Evolutionary conservation across 2,113 vertebrate genomes (phyloP), one percentile per base, ranked within the genome.

Genomic region (Euleptes europaea): DNA sequence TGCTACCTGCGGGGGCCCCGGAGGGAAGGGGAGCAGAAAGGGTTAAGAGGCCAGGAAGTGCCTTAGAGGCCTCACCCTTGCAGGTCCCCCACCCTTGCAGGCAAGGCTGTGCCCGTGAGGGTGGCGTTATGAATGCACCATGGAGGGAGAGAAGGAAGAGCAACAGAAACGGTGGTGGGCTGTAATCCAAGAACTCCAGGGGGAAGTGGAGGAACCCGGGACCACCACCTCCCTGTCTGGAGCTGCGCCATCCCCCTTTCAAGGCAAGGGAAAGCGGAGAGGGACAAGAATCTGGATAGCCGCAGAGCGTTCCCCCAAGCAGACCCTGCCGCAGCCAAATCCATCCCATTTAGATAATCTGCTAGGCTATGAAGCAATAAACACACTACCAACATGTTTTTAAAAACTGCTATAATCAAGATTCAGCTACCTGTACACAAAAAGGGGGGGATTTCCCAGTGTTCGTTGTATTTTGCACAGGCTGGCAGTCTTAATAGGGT

Each of bases 21-120:
- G 40, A 54, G 51, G 2, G 23, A 71, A 84, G 6, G 38, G 66
- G 66, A 60, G 14, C 54, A 40, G 84, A 79, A 85, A 17, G 84
- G 77, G 76, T 72, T 85, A 85, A 85, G n/a, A 73, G 51, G 76
- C 51, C 84, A 85, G 76, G 84, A 85, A 85, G 76, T 85, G 76
- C n/a, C 67, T 70, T 33, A 72, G 76, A 85, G 75, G 76, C 84
- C 4, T 77, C 40, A 85, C 79, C 76, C 76, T 79, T 63, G 76
- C n/a, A 49, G 84, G 67, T 63, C 84, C 76, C 69, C 66, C 76
- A 47, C 76, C 76, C 67, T 47, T 4, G 5, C 47, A n/a, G 9
- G 44, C 40, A 84, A 33, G 40, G 31, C 51, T 78, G 75, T 71
- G 28, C 38, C 38, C 10, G 23, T 42, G 35, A 47, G 15, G 44